Base-by-base conservation (phyloP, 2,113 vertebrate species). In the Ondatra zibethicus region DNA sequence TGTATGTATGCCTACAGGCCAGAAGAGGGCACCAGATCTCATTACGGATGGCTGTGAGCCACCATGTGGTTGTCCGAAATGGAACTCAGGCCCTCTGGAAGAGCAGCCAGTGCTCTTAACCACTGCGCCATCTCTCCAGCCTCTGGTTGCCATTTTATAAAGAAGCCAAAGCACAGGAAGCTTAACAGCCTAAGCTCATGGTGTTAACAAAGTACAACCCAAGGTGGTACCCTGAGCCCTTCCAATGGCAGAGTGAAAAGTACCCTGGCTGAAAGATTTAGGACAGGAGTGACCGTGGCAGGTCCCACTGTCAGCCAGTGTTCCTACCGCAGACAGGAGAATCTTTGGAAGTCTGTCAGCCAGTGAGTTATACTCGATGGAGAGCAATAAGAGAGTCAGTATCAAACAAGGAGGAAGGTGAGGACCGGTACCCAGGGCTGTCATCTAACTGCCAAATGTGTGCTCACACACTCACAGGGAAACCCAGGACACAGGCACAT, bases 151-250 rank as follows among this genome's bases (percentile, higher is more conserved):
- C 23, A 31, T 87, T 88, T 90, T 81, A 58, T 45, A 86, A 78
- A 96, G 89, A 93, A 91, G 70, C 55, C 70, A 75, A 81, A 95
- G 75, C 39, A 66, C 50, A 63, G 55, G 45, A 42, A 93, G 50
- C 31, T 36, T 66, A 23, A 21, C 45, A 63, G 42, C 29, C 72
- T 82, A 58, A 93, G 72, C 61, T 87, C 36, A 14, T 5, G 13
- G 17, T 65, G 23, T 12, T 45, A 61, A 33, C 55, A 73, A 94
- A 85, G 17, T 47, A 31, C 58, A 88, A 7, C n/a, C 29, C 4
- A 7, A 39, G 42, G 45, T 19, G 47, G 9, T 5, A 0, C 21
- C 27, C 16, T 21, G n/a, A 19, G 63, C 6, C 45, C 65, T 42
- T 13, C 2, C 39, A 31, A 39, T 0, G 3, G 63, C 21, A 33